phyloP scores from a whole-genome alignment of 2,113 vertebrate genomes.

The Phoxinus phoxinus region DNA sequence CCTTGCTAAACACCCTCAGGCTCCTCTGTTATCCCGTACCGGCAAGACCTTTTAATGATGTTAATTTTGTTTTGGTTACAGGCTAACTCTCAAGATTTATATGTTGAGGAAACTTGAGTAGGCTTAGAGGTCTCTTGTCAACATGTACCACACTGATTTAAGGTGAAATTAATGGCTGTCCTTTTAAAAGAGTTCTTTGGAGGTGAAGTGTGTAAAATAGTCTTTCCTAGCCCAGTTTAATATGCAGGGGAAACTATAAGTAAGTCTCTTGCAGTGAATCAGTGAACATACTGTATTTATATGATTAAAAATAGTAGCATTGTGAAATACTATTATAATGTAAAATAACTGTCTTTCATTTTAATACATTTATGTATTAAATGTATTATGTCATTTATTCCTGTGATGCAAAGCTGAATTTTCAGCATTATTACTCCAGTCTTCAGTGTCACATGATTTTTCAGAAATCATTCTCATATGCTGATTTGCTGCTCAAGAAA shows the following conservation, averaged over 20 bases:
- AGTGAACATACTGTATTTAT: background rate
- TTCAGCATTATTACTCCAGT: background rate
- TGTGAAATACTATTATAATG: background rate
- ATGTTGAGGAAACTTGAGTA: slow-evolving; percentile 3
- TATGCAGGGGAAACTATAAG: background rate
- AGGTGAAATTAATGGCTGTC: slow-evolving; percentile 18
- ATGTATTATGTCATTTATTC: background rate
- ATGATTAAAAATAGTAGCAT: background rate
- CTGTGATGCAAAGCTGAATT: background rate
- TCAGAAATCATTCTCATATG: background rate
- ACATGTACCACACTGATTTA: slow-evolving; percentile 10
- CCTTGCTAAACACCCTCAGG: slow-evolving; percentile 17
- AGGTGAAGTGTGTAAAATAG: slow-evolving; percentile 7
- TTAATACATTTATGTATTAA: background rate
- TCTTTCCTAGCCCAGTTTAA: background rate
- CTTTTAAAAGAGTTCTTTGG: background rate
- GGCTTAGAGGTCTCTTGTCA: slow-evolving; percentile 41
- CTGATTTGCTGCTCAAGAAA: too few species aligned
- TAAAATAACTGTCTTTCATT: background rate
- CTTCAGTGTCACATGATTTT: background rate
- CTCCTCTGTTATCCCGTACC: slow-evolving; percentile 19
- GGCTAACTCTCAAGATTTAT: slow-evolving; percentile 40
- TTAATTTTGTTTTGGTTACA: slow-evolving; percentile 40
- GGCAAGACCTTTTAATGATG: slow-evolving; percentile 27
- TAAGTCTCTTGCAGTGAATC: too few species aligned